Evolutionary conservation across 2,113 vertebrate genomes (phyloP).

Genomic region (Gadus chalcogrammus): DNA sequence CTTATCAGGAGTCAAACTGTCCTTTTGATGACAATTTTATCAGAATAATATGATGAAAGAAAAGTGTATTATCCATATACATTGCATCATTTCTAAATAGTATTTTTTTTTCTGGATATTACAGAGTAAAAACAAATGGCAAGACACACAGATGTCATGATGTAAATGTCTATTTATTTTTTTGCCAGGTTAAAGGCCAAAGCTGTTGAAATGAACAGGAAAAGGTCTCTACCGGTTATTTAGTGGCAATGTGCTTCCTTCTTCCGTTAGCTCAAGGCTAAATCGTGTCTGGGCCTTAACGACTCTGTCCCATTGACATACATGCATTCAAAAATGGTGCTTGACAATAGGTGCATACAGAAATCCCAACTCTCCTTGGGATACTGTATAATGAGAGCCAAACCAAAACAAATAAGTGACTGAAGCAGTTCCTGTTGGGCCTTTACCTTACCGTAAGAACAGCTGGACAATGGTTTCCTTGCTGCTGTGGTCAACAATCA

Average conservation of each 20-base stretch:
- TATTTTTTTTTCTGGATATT: too few species aligned
- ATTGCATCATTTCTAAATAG: too few species aligned
- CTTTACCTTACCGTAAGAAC: conserved; percentile 46
- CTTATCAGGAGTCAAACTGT: too few species aligned
- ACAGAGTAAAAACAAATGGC: too few species aligned
- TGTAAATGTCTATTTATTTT: conserved; percentile 23
- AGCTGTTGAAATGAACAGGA: conserved; percentile 57
- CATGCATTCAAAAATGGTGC: conserved; percentile 4
- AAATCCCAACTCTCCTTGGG: conserved; percentile 10
- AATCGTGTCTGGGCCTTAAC: neutral
- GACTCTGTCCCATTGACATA: neutral
- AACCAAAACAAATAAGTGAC: conserved; percentile 18
- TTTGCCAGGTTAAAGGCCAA: conserved; percentile 51
- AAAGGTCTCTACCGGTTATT: conserved; percentile 40
- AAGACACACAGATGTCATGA: neutral
- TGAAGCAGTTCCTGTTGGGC: conserved; percentile 38
- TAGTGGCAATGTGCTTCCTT: conserved; percentile 28
- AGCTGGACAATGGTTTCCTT: conserved; percentile 63
- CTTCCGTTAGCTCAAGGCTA: conserved; percentile 1
- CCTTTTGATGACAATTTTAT: too few species aligned
- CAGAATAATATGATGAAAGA: too few species aligned
- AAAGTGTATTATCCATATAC: too few species aligned
- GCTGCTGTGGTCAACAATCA: conserved; percentile 52
- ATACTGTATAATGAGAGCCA: conserved; percentile 4
- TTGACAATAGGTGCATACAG: neutral